Base-by-base conservation (phyloP, 1,140 invertebrate genomes). In the Hyphantria cunea region DNA sequence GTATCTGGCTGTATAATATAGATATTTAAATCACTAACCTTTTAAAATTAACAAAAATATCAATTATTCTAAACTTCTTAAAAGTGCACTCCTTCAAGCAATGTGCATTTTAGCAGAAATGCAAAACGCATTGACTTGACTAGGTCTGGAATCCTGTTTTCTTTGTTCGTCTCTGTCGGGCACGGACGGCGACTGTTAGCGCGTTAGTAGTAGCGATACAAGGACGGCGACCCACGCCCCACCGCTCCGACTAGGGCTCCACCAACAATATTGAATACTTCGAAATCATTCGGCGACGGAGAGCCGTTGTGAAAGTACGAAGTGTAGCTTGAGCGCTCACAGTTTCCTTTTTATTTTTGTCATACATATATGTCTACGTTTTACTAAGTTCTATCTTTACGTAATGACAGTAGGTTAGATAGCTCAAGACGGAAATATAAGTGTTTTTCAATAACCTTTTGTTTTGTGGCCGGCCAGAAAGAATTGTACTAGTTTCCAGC, bases 1-100 rank as follows among this genome's bases (percentile, higher is more conserved):
- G 49, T 31, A 17, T 49, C 14, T 51, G 45, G 25, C 25, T 14
- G 44, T 12, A 32, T 34, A 56, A 67, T 44, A 53, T 63, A 52
- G 39, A 42, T 32, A 68, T 60, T 64, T 17, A 70, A 66, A 44
- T 34, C 64, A 82, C 79, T 82, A 72, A 82, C 79, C 79, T 82
- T 66, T 70, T 68, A 31, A 55, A 66, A 71, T 54, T 68, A 45
- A 59, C 55, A 66, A 68, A 66, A 34, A 66, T 70, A 64, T 41
- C 41, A 66, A 70, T 66, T 63, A 64, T 70, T 52, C 54, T 78
- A 73, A 65, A 68, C 76, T 60, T 50, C 51, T 60, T 51, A 50
- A 51, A n/a, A 31, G 41, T 56, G 32, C 56, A 60, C 56, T 51
- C 31, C 7, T 50, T 50, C 33, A 13, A 17, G 8, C 12, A 50